Evolutionary conservation across 2,888 invertebrate genomes (phyloP), one percentile per base, ranked within the genome.

Genomic region (Diogma glabrata): DNA sequence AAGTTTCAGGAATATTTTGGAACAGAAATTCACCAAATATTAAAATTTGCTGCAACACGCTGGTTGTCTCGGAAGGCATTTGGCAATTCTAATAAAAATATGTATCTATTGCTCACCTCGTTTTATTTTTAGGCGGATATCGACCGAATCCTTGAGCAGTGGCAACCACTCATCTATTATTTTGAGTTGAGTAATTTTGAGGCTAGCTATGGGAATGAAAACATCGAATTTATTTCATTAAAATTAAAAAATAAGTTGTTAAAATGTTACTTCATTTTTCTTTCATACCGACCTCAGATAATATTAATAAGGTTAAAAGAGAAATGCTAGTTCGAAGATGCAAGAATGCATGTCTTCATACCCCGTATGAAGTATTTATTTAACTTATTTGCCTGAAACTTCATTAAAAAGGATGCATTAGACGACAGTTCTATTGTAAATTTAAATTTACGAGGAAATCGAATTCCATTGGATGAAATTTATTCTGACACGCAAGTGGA

Each of bases 21-120:
- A 20, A 45, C 51, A 10, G 52, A 49, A 33, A 6, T 49, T 1
- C 53, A 54, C 22, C 43, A 19, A 16, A 54, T 54, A 24, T 51
- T 56, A 9, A 52, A 52, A 51, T 52, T 38, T 14, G 23, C 30
- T 7, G n/a, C 50, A 46, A 54, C 52, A 23, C 50, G 53, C 12
- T 47, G 28, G 47, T 12, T 30, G 12, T 47, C 47, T 17, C 16
- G 47, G 12, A 19, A n/a, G n/a, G n/a, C n/a, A n/a, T n/a, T n/a
- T n/a, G n/a, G n/a, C n/a, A n/a, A n/a, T n/a, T n/a, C n/a, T n/a
- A n/a, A n/a, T n/a, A n/a, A n/a, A n/a, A n/a, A n/a, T n/a, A n/a
- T n/a, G n/a, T n/a, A n/a, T n/a, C n/a, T n/a, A n/a, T n/a, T n/a
- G n/a, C n/a, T n/a, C n/a, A n/a, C n/a, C n/a, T n/a, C 9, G 23